A percentile compares a stretch with the other conserved stretches of the same genome.
Conservation (phyloP, 2,797 vertebrate genomes). For the Alauda arvensis region DNA sequence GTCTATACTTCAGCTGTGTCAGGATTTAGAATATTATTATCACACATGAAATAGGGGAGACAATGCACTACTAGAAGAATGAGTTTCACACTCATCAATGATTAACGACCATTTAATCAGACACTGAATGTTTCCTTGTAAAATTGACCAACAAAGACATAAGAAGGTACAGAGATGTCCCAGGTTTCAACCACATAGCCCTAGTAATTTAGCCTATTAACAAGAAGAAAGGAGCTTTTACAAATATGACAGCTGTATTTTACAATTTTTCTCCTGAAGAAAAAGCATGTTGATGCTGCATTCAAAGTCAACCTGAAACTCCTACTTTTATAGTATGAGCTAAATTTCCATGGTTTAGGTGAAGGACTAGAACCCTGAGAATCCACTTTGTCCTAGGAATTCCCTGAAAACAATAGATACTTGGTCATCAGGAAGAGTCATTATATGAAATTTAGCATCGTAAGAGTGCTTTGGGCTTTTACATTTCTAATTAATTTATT, state of each 20-base stretch:
- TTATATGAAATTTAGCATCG: background rate
- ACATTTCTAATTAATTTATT: background rate
- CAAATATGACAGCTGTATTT: background rate
- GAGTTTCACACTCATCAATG: background rate
- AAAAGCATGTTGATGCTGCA: background rate
- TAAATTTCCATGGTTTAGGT: background rate
- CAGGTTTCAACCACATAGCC: background rate
- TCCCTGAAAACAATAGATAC: background rate
- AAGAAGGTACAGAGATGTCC: background rate
- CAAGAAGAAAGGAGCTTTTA: background rate
- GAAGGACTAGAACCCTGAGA: background rate
- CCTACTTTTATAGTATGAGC: background rate
- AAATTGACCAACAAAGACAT: slow-evolving; percentile 3
- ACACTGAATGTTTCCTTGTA: background rate
- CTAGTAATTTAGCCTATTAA: background rate
- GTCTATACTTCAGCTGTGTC: background rate
- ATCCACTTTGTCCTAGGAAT: background rate
- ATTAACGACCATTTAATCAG: slow-evolving; percentile 24
- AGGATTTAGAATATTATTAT: background rate
- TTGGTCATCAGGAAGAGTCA: background rate
- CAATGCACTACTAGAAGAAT: background rate
- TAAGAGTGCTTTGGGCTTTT: background rate
- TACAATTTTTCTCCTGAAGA: background rate
- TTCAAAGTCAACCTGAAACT: background rate
- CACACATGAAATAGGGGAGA: background rate